A percentile compares a stretch with the other conserved stretches of the same genome.
These are phyloP conservation scores for Venustoraphidia nigricollis DNA, from an alignment of 2,888 invertebrate species.

Conservation along the genomic window DNA sequence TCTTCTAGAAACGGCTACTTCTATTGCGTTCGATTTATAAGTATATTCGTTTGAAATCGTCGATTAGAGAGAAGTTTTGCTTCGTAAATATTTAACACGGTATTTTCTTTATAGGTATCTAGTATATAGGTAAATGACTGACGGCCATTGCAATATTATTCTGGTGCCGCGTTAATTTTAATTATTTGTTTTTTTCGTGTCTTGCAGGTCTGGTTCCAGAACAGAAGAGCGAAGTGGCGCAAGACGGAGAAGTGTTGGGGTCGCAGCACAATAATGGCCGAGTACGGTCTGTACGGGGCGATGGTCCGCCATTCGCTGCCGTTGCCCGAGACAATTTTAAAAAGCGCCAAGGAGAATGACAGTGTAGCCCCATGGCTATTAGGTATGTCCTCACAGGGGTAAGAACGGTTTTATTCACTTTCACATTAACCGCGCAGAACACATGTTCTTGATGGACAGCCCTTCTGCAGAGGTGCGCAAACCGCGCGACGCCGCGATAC, in stretches of 20 bases:
- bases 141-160: conserved; percentile 7
- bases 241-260: conserved; percentile 99
- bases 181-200: conserved; percentile 10
- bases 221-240: conserved; percentile 96
- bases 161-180: not conserved
- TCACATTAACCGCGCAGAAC: too few species aligned
- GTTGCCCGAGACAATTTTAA: conserved; percentile 94
- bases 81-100: too few species aligned
- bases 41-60: too few species aligned
- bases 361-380: conserved; percentile 98
- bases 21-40: too few species aligned
- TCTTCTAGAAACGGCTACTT: too few species aligned
- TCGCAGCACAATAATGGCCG: conserved; percentile 98
- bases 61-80: too few species aligned
- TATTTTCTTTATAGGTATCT: too few species aligned
- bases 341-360: conserved; percentile 92
- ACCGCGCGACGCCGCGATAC: too few species aligned
- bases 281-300: conserved; percentile 97
- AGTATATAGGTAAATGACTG: not conserved
- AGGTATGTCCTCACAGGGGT: conserved; percentile 41
- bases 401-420: not conserved
- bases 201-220: conserved; percentile 97
- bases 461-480: too few species aligned
- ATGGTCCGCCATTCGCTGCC: conserved; percentile 99
- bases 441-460: too few species aligned